Percentiles rank a stretch among this genome's conserved stretches.
phyloP scores from a whole-genome alignment of 30 jellyfish, hydroid and myxozoan species.

The Cassiopea andromeda region DNA sequence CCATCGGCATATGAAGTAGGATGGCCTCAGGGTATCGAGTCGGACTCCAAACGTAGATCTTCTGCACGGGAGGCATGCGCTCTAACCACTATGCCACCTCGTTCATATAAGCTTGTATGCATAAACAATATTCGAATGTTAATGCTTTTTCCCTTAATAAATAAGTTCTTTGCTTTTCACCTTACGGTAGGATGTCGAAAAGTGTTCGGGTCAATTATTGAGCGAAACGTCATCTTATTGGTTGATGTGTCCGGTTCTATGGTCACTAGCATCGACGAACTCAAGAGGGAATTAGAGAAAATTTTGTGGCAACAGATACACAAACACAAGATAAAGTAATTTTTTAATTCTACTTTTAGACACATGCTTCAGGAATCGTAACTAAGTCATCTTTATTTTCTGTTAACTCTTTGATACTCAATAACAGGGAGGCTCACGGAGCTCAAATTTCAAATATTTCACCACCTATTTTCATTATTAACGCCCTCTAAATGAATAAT shows the following conservation, averaged over 20 bases:
- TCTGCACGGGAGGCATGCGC: no score
- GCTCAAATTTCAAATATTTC: no score
- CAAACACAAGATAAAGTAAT: conserved; percentile 51
- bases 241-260: conserved; percentile 88
- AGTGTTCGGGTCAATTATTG: conserved; percentile 80
- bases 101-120: background rate
- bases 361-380: no score
- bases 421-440: no score
- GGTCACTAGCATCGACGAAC: conserved; percentile 68
- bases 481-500: no score
- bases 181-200: conserved; percentile 70
- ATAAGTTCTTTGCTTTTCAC: background rate
- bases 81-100: no score
- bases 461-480: no score
- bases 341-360: background rate
- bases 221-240: conserved; percentile 57
- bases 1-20: no score
- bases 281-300: conserved; percentile 53
- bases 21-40: no score
- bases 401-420: no score
- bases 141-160: background rate
- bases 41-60: no score
- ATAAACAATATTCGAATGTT: background rate
- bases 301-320: conserved; percentile 78
- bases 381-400: no score